These are phyloP conservation scores for Cercocebus atys DNA, from an alignment of 2,113 vertebrate species.

Conservation along the genomic window DNA sequence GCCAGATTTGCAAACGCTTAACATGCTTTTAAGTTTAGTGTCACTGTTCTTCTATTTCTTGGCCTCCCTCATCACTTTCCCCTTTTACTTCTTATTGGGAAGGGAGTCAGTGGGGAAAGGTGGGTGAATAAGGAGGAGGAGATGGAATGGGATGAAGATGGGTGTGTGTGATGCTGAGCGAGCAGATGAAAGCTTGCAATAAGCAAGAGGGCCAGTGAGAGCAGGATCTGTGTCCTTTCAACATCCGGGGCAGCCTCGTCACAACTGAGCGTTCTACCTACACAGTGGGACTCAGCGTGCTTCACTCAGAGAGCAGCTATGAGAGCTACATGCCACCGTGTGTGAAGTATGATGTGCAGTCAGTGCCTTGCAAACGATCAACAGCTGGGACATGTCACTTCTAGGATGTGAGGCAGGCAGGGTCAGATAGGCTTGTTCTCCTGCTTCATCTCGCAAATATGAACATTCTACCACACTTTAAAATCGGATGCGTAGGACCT, in stretches of 20 bases:
- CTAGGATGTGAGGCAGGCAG: accelerated
- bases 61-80: background rate
- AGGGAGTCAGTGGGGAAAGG: background rate
- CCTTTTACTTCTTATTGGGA: background rate
- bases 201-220: background rate
- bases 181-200: background rate
- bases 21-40: background rate
- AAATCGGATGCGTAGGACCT: accelerated
- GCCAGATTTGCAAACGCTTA: accelerated
- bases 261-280: accelerated
- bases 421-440: accelerated
- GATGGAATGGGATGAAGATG: no score
- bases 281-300: accelerated
- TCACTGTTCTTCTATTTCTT: background rate
- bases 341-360: accelerated
- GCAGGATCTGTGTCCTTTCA: no score
- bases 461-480: background rate
- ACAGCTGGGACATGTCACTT: accelerated
- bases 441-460: background rate
- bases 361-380: background rate
- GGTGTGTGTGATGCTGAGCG: background rate
- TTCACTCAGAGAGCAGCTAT: background rate
- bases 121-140: accelerated
- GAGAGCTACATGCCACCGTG: accelerated
- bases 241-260: no score